Evolutionary conservation across 2,888 invertebrate genomes (phyloP).

Genomic region (Patella depressa): DNA sequence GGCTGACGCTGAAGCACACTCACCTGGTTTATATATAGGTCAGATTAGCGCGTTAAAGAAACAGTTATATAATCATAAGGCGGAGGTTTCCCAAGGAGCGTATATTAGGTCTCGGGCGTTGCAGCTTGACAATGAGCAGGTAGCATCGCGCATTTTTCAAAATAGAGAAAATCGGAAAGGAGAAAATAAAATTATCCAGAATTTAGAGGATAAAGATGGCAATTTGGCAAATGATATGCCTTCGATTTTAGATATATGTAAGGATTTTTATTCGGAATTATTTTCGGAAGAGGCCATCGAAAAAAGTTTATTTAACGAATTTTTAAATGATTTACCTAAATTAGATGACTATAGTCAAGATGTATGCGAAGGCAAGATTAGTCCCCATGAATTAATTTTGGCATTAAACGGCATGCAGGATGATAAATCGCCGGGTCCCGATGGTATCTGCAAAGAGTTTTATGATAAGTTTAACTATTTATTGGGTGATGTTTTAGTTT

Average conservation of each 20-base stretch:
- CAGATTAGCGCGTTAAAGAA: not conserved
- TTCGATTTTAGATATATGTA: slow-evolving; percentile 15
- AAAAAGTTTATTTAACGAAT: slow-evolving; percentile 9
- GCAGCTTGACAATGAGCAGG: not conserved
- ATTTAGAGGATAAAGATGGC: too few species aligned
- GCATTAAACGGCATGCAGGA: slow-evolving; percentile 32
- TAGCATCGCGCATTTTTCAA: not conserved
- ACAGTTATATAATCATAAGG: slow-evolving; percentile 2
- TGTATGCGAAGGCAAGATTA: slow-evolving; percentile 14
- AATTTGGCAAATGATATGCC: not conserved
- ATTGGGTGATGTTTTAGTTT: slow-evolving; percentile 26
- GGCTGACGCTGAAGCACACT: not conserved
- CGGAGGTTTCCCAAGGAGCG: not conserved
- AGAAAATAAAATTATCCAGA: too few species aligned
- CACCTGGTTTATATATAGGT: not conserved
- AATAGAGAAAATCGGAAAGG: too few species aligned
- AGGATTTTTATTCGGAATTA: slow-evolving; percentile 16
- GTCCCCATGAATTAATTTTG: slow-evolving; percentile 3
- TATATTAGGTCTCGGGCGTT: slow-evolving; percentile 7
- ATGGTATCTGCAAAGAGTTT: slow-evolving; percentile 43
- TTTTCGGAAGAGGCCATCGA: slow-evolving; percentile 23
- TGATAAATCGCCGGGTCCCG: slow-evolving; percentile 40
- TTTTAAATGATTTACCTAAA: slow-evolving; percentile 18
- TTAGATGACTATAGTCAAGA: not conserved
- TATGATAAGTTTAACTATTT: slow-evolving; percentile 31